Evolutionary conservation across 92 coral and sea anemone genomes (phyloP).

Genomic region (Chrysogorgia sp.): DNA sequence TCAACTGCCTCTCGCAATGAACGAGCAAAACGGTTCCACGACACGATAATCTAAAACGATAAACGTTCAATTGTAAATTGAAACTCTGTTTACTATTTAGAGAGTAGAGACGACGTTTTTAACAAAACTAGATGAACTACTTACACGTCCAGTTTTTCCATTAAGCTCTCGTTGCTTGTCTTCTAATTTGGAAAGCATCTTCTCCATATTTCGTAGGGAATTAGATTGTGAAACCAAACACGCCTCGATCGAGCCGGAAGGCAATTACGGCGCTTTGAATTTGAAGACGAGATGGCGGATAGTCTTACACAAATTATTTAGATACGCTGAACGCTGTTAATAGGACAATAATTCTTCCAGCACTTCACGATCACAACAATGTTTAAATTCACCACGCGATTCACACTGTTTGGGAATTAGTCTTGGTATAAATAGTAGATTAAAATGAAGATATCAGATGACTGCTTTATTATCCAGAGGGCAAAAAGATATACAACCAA

Average conservation of each 20-base stretch:
- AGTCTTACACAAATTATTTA: not conserved
- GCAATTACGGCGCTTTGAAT: not conserved
- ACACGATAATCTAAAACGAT: slow-evolving; percentile 77
- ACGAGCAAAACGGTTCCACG: slow-evolving; percentile 99
- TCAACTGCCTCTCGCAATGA: slow-evolving; percentile 97
- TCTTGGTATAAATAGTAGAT: too few relatives aligned
- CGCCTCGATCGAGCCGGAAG: not conserved
- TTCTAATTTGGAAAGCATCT: slow-evolving; percentile 45
- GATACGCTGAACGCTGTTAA: too few relatives aligned
- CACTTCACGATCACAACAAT: too few relatives aligned
- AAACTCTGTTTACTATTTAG: not conserved
- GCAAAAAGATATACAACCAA: not conserved
- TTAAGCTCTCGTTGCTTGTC: slow-evolving; percentile 79
- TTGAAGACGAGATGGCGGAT: too few relatives aligned
- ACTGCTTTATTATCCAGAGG: not conserved
- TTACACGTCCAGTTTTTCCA: slow-evolving; percentile 98
- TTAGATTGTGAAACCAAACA: not conserved
- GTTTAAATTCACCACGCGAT: too few relatives aligned
- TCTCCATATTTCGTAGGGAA: slow-evolving; percentile 11
- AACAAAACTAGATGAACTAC: slow-evolving; percentile 4
- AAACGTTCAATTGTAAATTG: not conserved
- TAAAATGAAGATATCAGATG: too few relatives aligned
- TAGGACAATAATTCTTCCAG: too few relatives aligned
- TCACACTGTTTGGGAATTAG: too few relatives aligned
- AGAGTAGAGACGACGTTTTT: not conserved